These are phyloP conservation scores for Catamblyrhynchus diadema DNA, from an alignment of 2,797 vertebrate species.

Conservation along the genomic window DNA sequence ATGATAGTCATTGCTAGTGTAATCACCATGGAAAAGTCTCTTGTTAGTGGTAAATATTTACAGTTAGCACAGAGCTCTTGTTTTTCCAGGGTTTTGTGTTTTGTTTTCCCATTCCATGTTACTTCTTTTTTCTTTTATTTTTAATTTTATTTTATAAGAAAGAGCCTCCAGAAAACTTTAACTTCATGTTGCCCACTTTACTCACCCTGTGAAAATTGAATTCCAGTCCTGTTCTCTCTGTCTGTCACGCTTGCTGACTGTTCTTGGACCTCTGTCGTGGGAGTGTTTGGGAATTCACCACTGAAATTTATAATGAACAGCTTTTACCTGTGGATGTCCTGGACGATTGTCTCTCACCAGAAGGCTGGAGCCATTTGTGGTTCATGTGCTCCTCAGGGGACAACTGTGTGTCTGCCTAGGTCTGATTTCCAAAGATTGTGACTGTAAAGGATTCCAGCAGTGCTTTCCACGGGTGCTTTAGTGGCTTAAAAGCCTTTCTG, in stretches of 20 bases:
- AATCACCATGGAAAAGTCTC: background rate
- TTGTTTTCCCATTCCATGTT: background rate
- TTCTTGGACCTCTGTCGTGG: background rate
- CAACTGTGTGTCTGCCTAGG: background rate
- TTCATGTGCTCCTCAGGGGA: background rate
- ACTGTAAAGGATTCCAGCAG: background rate
- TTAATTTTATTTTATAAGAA: too few relatives aligned
- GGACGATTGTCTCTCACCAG: background rate
- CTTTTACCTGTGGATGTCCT: background rate
- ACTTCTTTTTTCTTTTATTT: background rate
- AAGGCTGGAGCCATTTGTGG: conserved; percentile 15
- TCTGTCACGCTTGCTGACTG: background rate
- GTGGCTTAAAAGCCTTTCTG: background rate
- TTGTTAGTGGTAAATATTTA: background rate
- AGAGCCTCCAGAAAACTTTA: background rate
- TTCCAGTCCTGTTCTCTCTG: background rate
- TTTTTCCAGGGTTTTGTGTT: background rate
- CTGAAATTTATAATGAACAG: background rate
- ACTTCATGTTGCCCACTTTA: background rate
- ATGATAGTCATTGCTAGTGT: background rate
- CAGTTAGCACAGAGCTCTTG: background rate
- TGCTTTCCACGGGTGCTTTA: accelerated
- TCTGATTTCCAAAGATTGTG: background rate
- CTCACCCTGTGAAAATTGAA: background rate
- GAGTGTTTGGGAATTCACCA: background rate